phyloP scores from a whole-genome alignment of 2,113 vertebrate genomes.

The Sprattus sprattus region DNA sequence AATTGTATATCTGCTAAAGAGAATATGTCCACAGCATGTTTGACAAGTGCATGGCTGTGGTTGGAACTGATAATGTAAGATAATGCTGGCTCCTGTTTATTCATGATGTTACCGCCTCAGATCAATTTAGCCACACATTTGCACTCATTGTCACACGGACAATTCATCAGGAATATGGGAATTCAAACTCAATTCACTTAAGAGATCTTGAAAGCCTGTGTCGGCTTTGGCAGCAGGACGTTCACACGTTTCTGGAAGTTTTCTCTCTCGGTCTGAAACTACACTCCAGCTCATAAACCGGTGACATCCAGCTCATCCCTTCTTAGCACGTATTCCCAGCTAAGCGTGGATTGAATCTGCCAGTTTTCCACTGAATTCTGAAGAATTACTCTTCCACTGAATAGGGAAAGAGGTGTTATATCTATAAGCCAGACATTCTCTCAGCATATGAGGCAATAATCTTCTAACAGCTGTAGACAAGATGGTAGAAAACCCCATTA shows the following conservation, averaged over 20 bases:
- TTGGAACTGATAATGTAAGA: slow-evolving; percentile 32
- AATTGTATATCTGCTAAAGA: background rate
- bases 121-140: background rate
- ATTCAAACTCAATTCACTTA: background rate
- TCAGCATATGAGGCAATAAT: background rate
- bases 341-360: background rate
- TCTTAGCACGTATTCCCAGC: background rate
- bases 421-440: background rate
- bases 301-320: background rate
- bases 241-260: background rate
- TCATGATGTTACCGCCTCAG: slow-evolving; percentile 23
- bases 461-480: background rate
- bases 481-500: background rate
- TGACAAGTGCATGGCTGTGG: background rate
- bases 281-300: background rate
- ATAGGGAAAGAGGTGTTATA: background rate
- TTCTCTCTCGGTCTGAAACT: background rate
- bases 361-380: background rate
- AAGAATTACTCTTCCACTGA: background rate
- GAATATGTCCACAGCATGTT: background rate
- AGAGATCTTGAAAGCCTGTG: background rate
- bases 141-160: background rate
- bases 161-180: background rate
- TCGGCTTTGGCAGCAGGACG: background rate
- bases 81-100: slow-evolving; percentile 43